Evolutionary conservation across 2,113 vertebrate species (phyloP).

Genomic region (Sitta europaea): DNA sequence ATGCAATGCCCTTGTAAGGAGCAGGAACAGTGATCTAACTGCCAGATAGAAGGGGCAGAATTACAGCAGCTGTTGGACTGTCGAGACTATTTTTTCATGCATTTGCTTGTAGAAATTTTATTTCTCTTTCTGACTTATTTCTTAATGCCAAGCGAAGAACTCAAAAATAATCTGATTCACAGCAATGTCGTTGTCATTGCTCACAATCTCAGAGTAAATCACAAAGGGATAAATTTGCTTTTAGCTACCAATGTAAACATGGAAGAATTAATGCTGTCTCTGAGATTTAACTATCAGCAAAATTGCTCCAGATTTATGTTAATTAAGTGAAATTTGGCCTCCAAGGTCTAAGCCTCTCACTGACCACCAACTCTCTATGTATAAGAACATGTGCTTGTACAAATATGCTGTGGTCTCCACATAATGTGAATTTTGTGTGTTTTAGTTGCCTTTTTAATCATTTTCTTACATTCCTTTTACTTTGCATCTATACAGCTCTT

Average conservation of each 20-base stretch:
- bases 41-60: conserved; percentile 28
- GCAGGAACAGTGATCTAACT: conserved; percentile 38
- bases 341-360: conserved; percentile 41
- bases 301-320: conserved; percentile 1
- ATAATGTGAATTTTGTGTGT: conserved; percentile 55
- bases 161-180: not conserved
- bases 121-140: conserved; percentile 36
- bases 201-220: not conserved
- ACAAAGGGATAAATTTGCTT: conserved; percentile 13
- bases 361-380: conserved; percentile 34
- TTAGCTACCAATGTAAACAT: not conserved
- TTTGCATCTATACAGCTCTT: conserved; percentile 62
- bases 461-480: conserved; percentile 69
- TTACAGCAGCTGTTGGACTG: conserved; percentile 43
- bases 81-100: conserved; percentile 40
- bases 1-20: conserved; percentile 1
- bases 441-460: conserved; percentile 60
- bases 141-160: conserved; percentile 19
- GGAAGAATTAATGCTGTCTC: not conserved
- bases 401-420: conserved; percentile 30
- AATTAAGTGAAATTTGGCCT: conserved; percentile 25
- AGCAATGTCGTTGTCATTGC: conserved; percentile 35
- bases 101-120: conserved; percentile 46
- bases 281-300: not conserved
- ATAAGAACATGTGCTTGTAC: conserved; percentile 33